Percentiles rank a stretch among this genome's conserved stretches.
These are phyloP conservation scores for Leuciscus waleckii DNA, from an alignment of 2,797 vertebrate species.

Conservation along the genomic window DNA sequence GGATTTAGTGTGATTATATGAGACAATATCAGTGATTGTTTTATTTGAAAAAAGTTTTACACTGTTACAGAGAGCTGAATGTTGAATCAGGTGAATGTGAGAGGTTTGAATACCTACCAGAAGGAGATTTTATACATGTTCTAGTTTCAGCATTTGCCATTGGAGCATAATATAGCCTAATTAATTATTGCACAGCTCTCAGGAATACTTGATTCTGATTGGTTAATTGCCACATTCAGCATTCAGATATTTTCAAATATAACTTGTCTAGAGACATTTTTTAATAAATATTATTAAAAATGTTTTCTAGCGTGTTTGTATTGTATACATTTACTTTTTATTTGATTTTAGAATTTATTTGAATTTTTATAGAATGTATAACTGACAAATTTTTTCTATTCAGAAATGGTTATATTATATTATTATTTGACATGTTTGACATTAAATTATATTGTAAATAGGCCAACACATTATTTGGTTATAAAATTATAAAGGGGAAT, in stretches of 20 bases:
- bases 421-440: background rate
- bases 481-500: background rate
- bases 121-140: background rate
- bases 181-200: background rate
- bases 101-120: background rate
- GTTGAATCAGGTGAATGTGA: conserved; percentile 14
- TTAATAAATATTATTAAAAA: background rate
- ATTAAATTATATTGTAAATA: background rate
- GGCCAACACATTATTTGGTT: background rate
- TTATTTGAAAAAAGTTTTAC: background rate
- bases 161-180: background rate
- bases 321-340: background rate
- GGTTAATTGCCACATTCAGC: background rate
- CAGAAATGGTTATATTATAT: background rate
- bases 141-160: background rate
- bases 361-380: background rate
- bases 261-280: background rate
- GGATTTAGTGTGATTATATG: background rate
- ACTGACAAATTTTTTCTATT: background rate
- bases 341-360: background rate
- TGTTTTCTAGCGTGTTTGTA: background rate
- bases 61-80: conserved; percentile 6
- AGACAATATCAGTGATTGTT: background rate
- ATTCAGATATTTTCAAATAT: background rate
- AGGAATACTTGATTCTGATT: background rate